Base-by-base conservation (phyloP, 2,113 vertebrate genomes). In the Opisthocomus hoazin region DNA sequence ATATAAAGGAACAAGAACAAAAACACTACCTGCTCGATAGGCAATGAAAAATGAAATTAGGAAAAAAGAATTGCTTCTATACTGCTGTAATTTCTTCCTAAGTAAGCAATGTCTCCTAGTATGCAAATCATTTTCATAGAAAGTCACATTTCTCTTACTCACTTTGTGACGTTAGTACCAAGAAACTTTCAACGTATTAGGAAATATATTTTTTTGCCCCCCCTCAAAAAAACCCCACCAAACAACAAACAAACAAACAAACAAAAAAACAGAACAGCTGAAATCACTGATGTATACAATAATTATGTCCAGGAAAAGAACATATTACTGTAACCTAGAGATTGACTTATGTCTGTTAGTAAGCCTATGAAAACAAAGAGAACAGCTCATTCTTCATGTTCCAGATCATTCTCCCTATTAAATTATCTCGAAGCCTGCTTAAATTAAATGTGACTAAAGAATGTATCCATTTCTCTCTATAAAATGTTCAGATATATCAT, bases 401-500 rank as follows among this genome's bases (percentile, higher is more conserved):
- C 41, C 75, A 88, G 51, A 83, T 29, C 36, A 74, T 27, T 19
- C 15, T 82, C 50, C 20, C n/a, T 60, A 84, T 69, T 84, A 80
- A 86, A 93, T 91, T 89, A 78, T 79, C 70, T 82, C 23, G 5
- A 93, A 92, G 51, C 68, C 39, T 92, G 60, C 37, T 93, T 92
- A 83, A 85, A 96, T 94, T 91, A 69, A 90, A 89, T 56, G 34
- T 82, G 71, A 88, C 78, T 76, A 32, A 88, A 85, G 50, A 85
- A 46, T 23, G 32, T 68, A 58, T 66, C 56, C 22, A 60, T 84
- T 93, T 91, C 23, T 87, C 15, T 73, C 73, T 61, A 24, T 88
- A 75, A 95, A 92, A 46, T 82, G 96, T 88, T 82, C 71, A 97
- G 87, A 78, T 91, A 37, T 32, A 65, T 93, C 66, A 79, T 27